These are phyloP conservation scores for Phytoseiulus persimilis DNA, from an alignment of 2,888 invertebrate genomes.

Conservation along the genomic window DNA sequence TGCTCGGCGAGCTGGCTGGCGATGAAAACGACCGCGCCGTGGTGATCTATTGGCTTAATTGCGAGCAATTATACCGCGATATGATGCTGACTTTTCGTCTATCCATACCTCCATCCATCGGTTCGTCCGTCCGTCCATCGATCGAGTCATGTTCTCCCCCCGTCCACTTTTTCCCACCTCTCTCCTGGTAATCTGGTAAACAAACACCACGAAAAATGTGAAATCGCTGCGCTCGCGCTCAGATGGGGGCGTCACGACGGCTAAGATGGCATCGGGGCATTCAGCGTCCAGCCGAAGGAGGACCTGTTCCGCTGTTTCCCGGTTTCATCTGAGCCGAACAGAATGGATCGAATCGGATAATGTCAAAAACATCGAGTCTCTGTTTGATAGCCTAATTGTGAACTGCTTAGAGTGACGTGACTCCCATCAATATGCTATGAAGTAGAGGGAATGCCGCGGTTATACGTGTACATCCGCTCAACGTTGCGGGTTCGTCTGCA, in stretches of 20 bases:
- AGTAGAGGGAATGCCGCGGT: too few relatives aligned
- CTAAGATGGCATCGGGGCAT: background rate
- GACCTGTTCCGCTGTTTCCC: too few relatives aligned
- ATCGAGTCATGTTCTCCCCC: background rate
- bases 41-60: constrained; percentile 5
- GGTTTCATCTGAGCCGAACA: background rate
- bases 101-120: background rate
- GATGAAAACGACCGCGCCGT: background rate
- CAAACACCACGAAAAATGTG: background rate
- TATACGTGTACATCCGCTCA: too few relatives aligned
- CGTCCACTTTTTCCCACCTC: background rate
- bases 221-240: background rate
- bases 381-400: too few relatives aligned
- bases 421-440: too few relatives aligned
- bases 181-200: background rate
- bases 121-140: background rate
- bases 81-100: background rate
- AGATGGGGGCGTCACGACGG: constrained; percentile 5
- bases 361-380: too few relatives aligned
- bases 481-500: too few relatives aligned
- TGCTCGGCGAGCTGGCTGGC: background rate
- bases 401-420: too few relatives aligned
- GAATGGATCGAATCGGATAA: too few relatives aligned
- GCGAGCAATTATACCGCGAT: background rate
- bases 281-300: background rate